Conservation (phyloP, 2,888 invertebrate genomes). For the Schizaphis graminum region DNA sequence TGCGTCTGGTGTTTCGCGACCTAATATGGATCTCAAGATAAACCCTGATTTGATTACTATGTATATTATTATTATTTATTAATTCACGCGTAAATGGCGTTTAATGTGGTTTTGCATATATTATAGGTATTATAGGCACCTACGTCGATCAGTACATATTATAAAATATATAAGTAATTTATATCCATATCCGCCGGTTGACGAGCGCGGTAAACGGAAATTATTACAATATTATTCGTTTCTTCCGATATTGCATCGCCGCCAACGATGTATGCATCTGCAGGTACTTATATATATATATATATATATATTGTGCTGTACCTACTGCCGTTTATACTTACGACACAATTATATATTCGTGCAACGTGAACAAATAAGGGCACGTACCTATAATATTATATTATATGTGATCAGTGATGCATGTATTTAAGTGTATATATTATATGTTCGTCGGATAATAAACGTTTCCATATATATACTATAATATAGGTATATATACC, state of each 20-base stretch:
- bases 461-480: background rate
- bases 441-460: background rate
- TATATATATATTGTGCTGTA: background rate
- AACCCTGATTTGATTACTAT: background rate
- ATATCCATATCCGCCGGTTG: background rate
- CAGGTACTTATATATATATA: background rate
- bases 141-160: background rate
- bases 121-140: background rate
- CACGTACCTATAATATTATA: background rate
- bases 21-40: background rate
- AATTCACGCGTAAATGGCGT: background rate
- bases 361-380: slow-evolving; percentile 14
- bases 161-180: background rate
- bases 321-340: background rate
- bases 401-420: slow-evolving; percentile 2
- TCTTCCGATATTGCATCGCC: background rate
- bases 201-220: background rate
- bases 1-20: background rate
- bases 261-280: background rate
- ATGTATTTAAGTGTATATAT: background rate
- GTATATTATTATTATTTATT: background rate
- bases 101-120: background rate
- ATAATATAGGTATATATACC: background rate
- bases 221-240: background rate
- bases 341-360: background rate